phyloP scores from a whole-genome alignment of 2,113 vertebrate species.

The Forbesichthys agassizii region DNA sequence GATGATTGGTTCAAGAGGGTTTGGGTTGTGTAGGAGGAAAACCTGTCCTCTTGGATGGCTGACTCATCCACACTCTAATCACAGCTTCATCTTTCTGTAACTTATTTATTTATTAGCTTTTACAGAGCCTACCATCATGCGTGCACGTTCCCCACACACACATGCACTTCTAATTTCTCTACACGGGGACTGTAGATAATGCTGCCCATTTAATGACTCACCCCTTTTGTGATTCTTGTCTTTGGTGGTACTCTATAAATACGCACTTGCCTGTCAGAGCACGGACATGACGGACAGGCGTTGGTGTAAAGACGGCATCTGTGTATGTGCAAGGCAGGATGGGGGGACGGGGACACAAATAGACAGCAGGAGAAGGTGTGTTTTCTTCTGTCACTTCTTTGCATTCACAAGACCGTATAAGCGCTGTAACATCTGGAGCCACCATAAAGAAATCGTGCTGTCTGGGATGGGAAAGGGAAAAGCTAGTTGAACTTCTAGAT shows the following conservation, averaged over 20 bases:
- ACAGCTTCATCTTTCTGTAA: constrained; percentile 24
- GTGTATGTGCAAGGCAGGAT: constrained; percentile 20
- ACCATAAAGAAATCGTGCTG: background rate
- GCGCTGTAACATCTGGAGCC: background rate
- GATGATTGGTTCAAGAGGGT: constrained; percentile 16
- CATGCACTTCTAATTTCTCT: background rate
- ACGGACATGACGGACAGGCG: background rate
- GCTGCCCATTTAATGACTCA: constrained; percentile 65
- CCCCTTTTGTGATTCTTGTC: constrained; percentile 44
- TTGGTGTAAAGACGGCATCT: constrained; percentile 33
- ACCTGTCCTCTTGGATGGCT: constrained; percentile 32
- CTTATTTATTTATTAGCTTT: constrained; percentile 6
- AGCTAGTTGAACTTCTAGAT: too few species aligned
- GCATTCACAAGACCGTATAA: too few species aligned
- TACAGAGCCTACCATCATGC: constrained; percentile 20
- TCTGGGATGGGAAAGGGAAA: too few species aligned
- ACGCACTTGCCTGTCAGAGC: constrained; percentile 53
- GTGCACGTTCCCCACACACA: background rate
- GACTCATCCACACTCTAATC: constrained; percentile 55
- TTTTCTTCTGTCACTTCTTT: too few species aligned
- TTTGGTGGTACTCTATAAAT: constrained; percentile 65
- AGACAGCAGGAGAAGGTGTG: background rate
- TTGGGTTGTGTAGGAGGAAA: constrained; percentile 46
- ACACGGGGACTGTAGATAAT: constrained; percentile 56
- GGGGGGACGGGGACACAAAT: background rate